A percentile compares a stretch with the other conserved stretches of the same genome.
These are phyloP conservation scores for Dione vanillae DNA, from an alignment of 2,888 invertebrate species.

Conservation along the genomic window DNA sequence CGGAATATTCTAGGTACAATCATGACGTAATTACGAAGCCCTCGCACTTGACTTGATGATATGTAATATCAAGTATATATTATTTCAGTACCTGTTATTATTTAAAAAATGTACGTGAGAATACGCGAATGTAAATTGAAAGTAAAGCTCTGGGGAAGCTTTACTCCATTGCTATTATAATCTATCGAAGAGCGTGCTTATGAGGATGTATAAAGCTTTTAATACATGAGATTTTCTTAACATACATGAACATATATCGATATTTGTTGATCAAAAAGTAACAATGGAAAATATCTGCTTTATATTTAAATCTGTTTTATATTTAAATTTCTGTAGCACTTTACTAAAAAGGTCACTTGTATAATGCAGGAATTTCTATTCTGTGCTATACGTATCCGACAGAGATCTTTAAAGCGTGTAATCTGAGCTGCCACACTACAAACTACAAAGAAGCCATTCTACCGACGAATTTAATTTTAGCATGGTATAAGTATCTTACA, in stretches of 20 bases:
- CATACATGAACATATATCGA: not conserved
- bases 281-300: not conserved
- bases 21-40: no score
- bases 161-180: not conserved
- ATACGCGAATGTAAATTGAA: not conserved
- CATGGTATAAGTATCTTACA: not conserved
- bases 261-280: not conserved
- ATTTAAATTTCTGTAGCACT: no score
- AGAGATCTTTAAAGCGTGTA: conserved; percentile 21
- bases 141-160: not conserved
- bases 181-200: not conserved
- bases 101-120: no score
- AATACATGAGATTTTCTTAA: not conserved
- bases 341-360: no score
- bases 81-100: no score
- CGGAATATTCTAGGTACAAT: no score
- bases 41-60: no score
- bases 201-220: not conserved
- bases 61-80: no score
- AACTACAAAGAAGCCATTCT: conserved; percentile 24
- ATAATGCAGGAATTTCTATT: conserved; percentile 10
- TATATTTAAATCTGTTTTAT: no score
- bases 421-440: conserved; percentile 23
- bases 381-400: not conserved
- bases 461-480: conserved; percentile 15